Evolutionary conservation across 2,888 invertebrate genomes (phyloP).

Genomic region (Penaeus monodon): DNA sequence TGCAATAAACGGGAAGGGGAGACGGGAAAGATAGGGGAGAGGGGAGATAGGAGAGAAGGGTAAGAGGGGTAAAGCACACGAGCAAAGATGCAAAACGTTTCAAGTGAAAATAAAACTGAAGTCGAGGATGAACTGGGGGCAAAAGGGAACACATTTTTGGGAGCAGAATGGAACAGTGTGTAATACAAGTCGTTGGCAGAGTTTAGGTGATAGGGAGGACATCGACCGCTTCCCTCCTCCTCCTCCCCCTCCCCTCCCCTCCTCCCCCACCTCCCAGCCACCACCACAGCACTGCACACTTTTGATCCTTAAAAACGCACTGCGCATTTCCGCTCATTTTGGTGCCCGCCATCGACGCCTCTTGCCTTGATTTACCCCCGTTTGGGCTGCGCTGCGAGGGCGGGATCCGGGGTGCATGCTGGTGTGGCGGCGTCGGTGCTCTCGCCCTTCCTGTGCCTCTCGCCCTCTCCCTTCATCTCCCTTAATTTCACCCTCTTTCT

Average conservation of each 20-base stretch:
- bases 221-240: not conserved
- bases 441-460: no score
- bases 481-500: not conserved
- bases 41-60: not conserved
- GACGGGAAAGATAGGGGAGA: not conserved
- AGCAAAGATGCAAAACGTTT: not conserved
- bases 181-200: not conserved
- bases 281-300: constrained; percentile 1
- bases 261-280: not conserved
- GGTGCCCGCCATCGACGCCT: no score
- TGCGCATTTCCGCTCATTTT: no score
- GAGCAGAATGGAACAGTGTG: not conserved
- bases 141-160: not conserved
- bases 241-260: not conserved
- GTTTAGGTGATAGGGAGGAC: not conserved
- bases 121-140: no score
- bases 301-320: no score
- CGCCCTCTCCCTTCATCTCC: no score
- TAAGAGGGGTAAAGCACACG: not conserved
- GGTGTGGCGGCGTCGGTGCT: no score
- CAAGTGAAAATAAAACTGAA: not conserved
- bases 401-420: not conserved
- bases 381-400: not conserved
- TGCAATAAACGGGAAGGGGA: no score
- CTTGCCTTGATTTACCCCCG: not conserved